Evolutionary conservation across 2,888 invertebrate species (phyloP), one percentile per base, ranked within the genome.

Genomic region (Melanargia galathea): DNA sequence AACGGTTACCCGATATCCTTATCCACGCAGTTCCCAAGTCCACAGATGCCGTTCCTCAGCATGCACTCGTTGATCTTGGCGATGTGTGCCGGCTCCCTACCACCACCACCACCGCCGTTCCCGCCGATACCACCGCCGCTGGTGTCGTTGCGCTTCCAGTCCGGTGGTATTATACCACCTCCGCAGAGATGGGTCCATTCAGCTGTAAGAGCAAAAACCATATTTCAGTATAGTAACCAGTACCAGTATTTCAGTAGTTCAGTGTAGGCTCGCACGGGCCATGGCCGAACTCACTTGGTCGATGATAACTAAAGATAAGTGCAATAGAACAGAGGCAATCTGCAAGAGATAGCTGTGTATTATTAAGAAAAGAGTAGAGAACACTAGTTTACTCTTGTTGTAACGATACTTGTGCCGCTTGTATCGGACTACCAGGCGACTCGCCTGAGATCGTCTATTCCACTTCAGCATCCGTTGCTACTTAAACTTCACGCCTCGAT

Each of bases 31-130:
- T 92, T 92, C 0, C 96, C 95, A 1, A 95, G 93, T 0, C 94
- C 95, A 75, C 96, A 96, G 76, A 97, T 94, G 71, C 94, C 94
- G 61, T 94, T 93, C 66, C 95, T 84, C 60, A 97, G 83, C 78
- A 94, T 93, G 82, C 97, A 96, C 87, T 97, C 95, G 84, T 96
- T 94, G 71, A 96, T 90, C 87, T 80, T 90, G 71, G 80, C 92
- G 57, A 87, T 85, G 52, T 79, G 78, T 26, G 86, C 69, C 30
- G 82, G 68, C 30, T 69, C 69, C 3, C 63, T 75, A 0, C 69
- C 72, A 0, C 71, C 79, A 0, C 71, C 73, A 0, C 71, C 74
- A 0, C 69, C 71, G 0, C 55, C 69, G n/a, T 62, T 62, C 4
- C 64, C 75, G 2, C 67, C 71, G 1, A 71, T 77, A 0, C 71